Evolutionary conservation across 2,888 invertebrate species (phyloP), one percentile per base, ranked within the genome.

Genomic region (Epirrhoe alternata): DNA sequence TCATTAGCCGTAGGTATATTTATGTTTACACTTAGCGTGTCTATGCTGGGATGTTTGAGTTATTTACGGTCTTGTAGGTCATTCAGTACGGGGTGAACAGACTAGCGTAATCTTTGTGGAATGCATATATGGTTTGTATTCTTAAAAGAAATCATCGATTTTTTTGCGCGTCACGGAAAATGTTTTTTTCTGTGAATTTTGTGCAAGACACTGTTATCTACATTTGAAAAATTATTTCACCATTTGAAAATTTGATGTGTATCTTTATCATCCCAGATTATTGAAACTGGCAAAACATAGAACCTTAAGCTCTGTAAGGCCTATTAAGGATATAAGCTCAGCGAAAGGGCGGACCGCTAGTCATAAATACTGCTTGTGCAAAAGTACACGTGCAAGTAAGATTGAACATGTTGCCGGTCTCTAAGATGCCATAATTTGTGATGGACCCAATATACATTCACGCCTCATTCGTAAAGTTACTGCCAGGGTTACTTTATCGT

Each of bases 1-100:
- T 81, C 80, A 79, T 83, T 82, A 81, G 77, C 78, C 73, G 74
- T 74, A 72, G 74, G 69, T 74, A 73, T 77, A 66, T 74, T 70
- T 71, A 72, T 72, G 69, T 68, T 72, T 72, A 71, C 68, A 71
- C 71, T 74, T 74, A 72, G 68, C 67, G 50, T 66, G 60, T 61
- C 69, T 68, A 67, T 68, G 64, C 53, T 57, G 67, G 66, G 69
- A 72, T 72, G 71, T 71, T 68, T 65, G 74, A 71, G 71, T 71
- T 72, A 69, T 74, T 69, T 72, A 69, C 47, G 70, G 70, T 63
- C 61, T 64, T 65, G 68, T 52, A 68, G 69, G 71, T 71, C 70
- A 70, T 68, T 68, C 66, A 30, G 65, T 62, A 62, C 68, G 59
- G 61, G 66, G 71, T 70, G 69, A 73, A 71, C 62, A 70, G 30